Base-by-base conservation (phyloP, 2,797 vertebrate species). In the Premnoplex brunnescens region DNA sequence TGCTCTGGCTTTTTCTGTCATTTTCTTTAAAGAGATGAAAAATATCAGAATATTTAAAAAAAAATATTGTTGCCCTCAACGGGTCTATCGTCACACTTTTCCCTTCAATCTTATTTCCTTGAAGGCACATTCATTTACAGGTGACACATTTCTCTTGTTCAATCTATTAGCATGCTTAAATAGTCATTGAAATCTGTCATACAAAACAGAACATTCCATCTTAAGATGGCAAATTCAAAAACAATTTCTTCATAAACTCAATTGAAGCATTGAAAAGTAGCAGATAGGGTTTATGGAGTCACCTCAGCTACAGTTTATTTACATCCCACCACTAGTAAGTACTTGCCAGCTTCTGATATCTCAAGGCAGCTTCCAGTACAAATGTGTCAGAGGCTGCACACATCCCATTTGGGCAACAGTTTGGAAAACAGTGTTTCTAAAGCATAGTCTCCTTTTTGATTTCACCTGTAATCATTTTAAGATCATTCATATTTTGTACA, bases 281-380 rank as follows among this genome's bases (percentile, higher is more conserved):
- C 1, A 1, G 15, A 12, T 7, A 63, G 79, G 30, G 17, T 19
- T 62, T 76, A 55, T 0, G 1, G 28, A 76, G 11, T 18, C 39
- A 85, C 41, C 26, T 71, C 52, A 71, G 46, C 30, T 84, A 52
- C 21, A 41, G n/a, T 51, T 89, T 32, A 60, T 37, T 90, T 77
- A 26, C 11, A 54, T 30, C 13, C 83, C 27, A 55, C 12, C 27
- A n/a, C 28, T 68, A 56, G 4, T 12, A 60, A 78, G 10, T 44
- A 54, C 22, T 75, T 12, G 16, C 6, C 74, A 89, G 18, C 36
- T 92, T 67, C 26, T 63, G 26, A 90, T 21, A 73, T 32, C 46
- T 64, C 36, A 60, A 63, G n/a, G 75, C 41, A 85, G 12, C 13
- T 90, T 58, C 56, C 24, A 64, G 26, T 30, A 68, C 6, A 66